Evolutionary conservation across 37 sponge, comb jelly and placozoan species (phyloP), one percentile per base, ranked within the genome.

Genomic region (Theonella swinhoei): DNA sequence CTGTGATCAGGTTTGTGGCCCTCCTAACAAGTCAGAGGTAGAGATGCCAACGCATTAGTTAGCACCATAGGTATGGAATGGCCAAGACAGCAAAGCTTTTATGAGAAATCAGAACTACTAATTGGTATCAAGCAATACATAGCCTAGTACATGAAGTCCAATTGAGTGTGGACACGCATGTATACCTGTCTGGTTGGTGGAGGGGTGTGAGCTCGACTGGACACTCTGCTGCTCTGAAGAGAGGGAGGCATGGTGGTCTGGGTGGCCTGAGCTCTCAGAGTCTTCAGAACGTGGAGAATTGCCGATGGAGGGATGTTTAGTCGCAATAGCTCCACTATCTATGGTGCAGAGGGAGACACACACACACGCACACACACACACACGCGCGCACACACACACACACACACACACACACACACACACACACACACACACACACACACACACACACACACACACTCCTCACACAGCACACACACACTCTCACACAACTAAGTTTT

Each of bases 261-360:
- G 54, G 54, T 47, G 54, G 54, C 54, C 54, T 47, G 54, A 17
- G 54, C 54, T 47, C 77, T 92, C 60, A 92, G n/a, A 28, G 81
- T 61, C 70, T 85, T 85, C n/a, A 92, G 67, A 20, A 92, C 77
- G 38, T 92, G 89, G 8, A 92, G 54, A 47, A 92, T 85, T 37
- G 86, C 89, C 36, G 80, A 32, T 38, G 93, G 93, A 22, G 93
- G 85, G 4, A 92, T 72, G 43, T 92, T 92, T 74, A 87, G 29
- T 38, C 84, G 84, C 7, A 92, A 82, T 26, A 92, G 61, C 68
- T 92, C 93, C 42, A 88, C 37, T 62, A 92, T 72, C 93, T 92
- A 33, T 25, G 42, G 30, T 0, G 38, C 39, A 60, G 31, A 47
- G 4, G 25, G 30, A 25, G 39, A 34, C 28, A 4, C 17, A 9